phyloP scores from a whole-genome alignment of 2,888 invertebrate species.

The Lordiphosa fenestrarum region DNA sequence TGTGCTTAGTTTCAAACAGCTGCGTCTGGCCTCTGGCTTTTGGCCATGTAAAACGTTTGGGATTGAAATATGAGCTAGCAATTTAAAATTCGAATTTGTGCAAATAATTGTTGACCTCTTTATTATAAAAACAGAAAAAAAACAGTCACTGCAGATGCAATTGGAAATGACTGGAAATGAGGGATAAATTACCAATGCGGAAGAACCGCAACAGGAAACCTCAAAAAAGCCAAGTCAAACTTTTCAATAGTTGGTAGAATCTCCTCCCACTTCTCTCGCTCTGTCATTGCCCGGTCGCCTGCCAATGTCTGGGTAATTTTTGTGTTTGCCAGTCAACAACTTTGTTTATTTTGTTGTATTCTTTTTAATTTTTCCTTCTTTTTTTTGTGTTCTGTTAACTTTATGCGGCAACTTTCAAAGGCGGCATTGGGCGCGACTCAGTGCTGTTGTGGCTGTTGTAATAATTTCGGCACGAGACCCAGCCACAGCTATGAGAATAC shows the following conservation, averaged over 20 bases:
- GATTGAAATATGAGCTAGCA: no score
- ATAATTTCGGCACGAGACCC: conserved; percentile 52
- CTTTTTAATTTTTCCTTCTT: neutral
- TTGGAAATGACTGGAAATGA: conserved; percentile 37
- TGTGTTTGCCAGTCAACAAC: conserved; percentile 60
- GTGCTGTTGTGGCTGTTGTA: conserved; percentile 43
- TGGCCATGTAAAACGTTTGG: no score
- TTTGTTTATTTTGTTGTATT: conserved; percentile 41
- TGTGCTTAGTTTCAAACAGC: no score
- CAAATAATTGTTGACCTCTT: conserved; percentile 31
- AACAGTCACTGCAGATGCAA: conserved; percentile 42
- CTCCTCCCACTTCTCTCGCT: conserved; percentile 5
- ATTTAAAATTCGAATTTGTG: conserved; percentile 29
- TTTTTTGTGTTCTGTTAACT: conserved; percentile 45
- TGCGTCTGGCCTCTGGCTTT: no score
- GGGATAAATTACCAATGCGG: conserved; percentile 44
- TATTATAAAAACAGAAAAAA: conserved; percentile 26
- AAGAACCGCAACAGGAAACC: conserved; percentile 20
- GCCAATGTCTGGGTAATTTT: conserved; percentile 45
- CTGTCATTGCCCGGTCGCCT: conserved; percentile 12
- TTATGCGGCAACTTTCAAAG: conserved; percentile 54
- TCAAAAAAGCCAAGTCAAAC: conserved; percentile 48
- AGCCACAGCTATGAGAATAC: conserved; percentile 22
- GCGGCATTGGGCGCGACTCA: conserved; percentile 39
- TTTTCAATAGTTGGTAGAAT: conserved; percentile 47